Conservation (phyloP, 2,888 invertebrate species). For the Parnassius glacialis region DNA sequence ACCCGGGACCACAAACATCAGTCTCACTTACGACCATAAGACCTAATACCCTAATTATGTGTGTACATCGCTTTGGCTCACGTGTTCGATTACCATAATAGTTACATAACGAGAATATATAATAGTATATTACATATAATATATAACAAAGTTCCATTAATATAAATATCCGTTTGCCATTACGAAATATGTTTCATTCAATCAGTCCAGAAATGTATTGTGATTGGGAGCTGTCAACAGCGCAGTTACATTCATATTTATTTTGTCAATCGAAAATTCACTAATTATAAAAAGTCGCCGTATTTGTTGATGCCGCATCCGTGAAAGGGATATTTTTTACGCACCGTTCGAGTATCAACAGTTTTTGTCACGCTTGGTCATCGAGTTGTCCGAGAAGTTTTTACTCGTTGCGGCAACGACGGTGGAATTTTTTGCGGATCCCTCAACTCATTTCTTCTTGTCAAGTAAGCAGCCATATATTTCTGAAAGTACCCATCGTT, state of each 20-base stretch:
- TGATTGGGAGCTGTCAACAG: slow-evolving; percentile 15
- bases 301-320: slow-evolving; percentile 64
- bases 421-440: slow-evolving; percentile 62
- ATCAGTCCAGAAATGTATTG: slow-evolving; percentile 6
- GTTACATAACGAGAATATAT: too few relatives aligned
- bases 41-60: too few relatives aligned
- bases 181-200: too few relatives aligned
- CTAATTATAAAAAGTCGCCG: slow-evolving; percentile 38
- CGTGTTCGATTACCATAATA: too few relatives aligned
- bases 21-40: too few relatives aligned
- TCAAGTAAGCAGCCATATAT: slow-evolving; percentile 70
- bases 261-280: slow-evolving; percentile 25
- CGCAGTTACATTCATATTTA: slow-evolving; percentile 19
- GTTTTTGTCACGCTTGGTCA: slow-evolving; percentile 64
- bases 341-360: slow-evolving; percentile 52
- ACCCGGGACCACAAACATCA: too few relatives aligned
- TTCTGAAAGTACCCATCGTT: slow-evolving; percentile 58
- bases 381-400: slow-evolving; percentile 64
- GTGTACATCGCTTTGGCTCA: too few relatives aligned
- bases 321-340: slow-evolving; percentile 57
- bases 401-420: slow-evolving; percentile 56
- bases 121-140: too few relatives aligned
- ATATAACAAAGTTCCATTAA: too few relatives aligned
- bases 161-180: too few relatives aligned
- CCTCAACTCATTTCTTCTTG: slow-evolving; percentile 63